Evolutionary conservation across 37 sponge, comb jelly and placozoan genomes (phyloP).

Genomic region (Eunapius fragilis): DNA sequence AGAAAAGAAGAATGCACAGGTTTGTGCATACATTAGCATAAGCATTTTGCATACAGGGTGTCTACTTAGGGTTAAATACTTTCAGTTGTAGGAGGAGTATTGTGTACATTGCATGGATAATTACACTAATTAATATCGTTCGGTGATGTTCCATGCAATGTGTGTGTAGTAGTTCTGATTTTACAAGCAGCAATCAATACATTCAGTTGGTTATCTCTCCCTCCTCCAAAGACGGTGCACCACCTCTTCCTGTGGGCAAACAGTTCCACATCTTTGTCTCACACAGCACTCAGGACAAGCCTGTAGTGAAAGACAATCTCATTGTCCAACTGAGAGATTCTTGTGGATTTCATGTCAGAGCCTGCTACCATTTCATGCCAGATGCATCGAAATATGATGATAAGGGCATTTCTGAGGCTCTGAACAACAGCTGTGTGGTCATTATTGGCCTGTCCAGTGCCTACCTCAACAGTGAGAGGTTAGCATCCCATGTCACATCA

Average conservation of each 20-base stretch:
- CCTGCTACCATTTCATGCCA: constrained; percentile 74
- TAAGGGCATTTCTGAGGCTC: constrained; percentile 25
- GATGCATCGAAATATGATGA: constrained; percentile 54
- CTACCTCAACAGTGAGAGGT: constrained; percentile 75
- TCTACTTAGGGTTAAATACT: too few species aligned
- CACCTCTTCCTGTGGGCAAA: constrained; percentile 48
- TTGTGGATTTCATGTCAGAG: constrained; percentile 22
- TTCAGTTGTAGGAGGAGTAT: too few species aligned
- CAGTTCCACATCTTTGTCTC: constrained; percentile 78
- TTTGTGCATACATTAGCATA: too few species aligned
- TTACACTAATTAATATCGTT: too few species aligned
- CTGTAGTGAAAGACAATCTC: constrained; percentile 37
- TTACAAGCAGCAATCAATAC: neutral
- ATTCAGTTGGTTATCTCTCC: too few species aligned
- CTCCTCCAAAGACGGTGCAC: too few species aligned
- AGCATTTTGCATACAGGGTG: too few species aligned
- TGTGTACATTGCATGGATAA: too few species aligned
- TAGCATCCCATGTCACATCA: too few species aligned
- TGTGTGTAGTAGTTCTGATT: neutral
- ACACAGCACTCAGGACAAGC: constrained; percentile 78
- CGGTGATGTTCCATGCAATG: too few species aligned
- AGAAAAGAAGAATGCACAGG: too few species aligned
- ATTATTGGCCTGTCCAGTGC: constrained; percentile 52
- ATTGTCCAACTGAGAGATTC: constrained; percentile 34
- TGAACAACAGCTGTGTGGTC: constrained; percentile 68